Percentiles rank a stretch among this genome's conserved stretches.
Evolutionary conservation across 2,797 vertebrate genomes (phyloP).

Genomic region (Brotula barbata): DNA sequence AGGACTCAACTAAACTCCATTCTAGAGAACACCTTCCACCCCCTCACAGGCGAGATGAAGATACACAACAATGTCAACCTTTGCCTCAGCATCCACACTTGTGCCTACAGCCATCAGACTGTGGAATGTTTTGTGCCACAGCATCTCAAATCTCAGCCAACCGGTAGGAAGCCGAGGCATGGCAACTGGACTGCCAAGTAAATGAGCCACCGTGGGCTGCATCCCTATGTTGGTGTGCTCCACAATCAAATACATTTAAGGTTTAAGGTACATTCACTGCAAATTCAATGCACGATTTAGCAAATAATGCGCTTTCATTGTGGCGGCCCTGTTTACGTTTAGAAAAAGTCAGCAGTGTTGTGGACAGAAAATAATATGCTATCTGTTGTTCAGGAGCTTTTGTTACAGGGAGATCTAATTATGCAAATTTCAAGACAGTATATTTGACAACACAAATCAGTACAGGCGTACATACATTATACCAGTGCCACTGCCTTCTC

Average conservation of each 20-base stretch:
- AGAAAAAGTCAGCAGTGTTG: constrained; percentile 6
- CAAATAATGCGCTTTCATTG: constrained; percentile 6
- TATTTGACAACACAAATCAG: not conserved
- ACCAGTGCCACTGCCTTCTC: too few relatives aligned
- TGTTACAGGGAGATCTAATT: not conserved
- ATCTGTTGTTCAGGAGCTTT: not conserved
- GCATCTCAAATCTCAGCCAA: constrained; percentile 18
- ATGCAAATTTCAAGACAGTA: not conserved
- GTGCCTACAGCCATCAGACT: constrained; percentile 35
- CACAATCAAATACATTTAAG: constrained; percentile 14
- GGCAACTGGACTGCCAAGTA: constrained; percentile 16
- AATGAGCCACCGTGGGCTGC: constrained; percentile 27
- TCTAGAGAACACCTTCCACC: constrained; percentile 25
- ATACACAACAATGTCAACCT: constrained; percentile 23
- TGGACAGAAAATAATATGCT: constrained; percentile 7
- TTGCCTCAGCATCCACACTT: constrained; percentile 32
- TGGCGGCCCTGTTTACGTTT: constrained; percentile 12
- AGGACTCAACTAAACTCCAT: constrained; percentile 20
- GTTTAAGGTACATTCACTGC: constrained; percentile 20
- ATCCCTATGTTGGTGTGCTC: constrained; percentile 13
- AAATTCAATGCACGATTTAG: constrained; percentile 14
- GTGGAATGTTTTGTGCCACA: constrained; percentile 28
- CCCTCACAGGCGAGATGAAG: constrained; percentile 12
- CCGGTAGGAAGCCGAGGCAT: constrained; percentile 19
- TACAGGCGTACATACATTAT: not conserved